Base-by-base conservation (phyloP, 2,113 vertebrate genomes). In the Orientallactaga bullata region DNA sequence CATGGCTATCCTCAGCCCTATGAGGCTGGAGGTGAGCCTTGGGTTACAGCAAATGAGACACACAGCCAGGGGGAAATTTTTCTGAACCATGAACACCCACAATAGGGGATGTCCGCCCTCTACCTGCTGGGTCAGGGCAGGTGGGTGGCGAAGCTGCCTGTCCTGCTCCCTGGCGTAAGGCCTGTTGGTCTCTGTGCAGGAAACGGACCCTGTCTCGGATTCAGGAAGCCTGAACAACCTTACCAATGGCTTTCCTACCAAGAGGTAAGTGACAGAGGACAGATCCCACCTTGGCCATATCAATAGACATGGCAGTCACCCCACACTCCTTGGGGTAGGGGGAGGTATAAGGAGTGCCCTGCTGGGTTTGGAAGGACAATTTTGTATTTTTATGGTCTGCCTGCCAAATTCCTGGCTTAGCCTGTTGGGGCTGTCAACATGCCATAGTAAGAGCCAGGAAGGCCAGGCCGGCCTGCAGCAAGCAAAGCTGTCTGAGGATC, bases 191-290 rank as follows among this genome's bases (percentile, higher is more conserved):
- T 94, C 66, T 95, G 61, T 90, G 18, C 82, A 97, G 99, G 99
- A 86, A 99, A 99, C 15, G 99, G 99, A 51, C 99, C 99, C 10
- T 99, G 99, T 95, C 97, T 99, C 94, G 99, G 99, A 88, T 99
- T 99, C 81, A 98, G 99, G 89, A 99, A 99, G 80, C 99, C 99
- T 55, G 99, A 99, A 95, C 99, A 99, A 97, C 99, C 99, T 93
- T 99, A 99, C 97, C 99, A 99, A 96, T 99, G 99, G 99, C 96
- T 99, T 30, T 99, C 99, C 78, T 99, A 99, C 97, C 99, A 98
- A 98, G 99, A 99, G 99, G 99, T 99, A 55, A 98, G 99, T 94
- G 61, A 86, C 0, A 21, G 90, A 71, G 18, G 51, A 61, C 66
- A 66, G 51, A 7, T 71, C 85, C 65, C 32, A 60, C 6, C 47